These are phyloP conservation scores for Cavia aperea DNA, from an alignment of 2,113 vertebrate genomes.

Conservation along the genomic window DNA sequence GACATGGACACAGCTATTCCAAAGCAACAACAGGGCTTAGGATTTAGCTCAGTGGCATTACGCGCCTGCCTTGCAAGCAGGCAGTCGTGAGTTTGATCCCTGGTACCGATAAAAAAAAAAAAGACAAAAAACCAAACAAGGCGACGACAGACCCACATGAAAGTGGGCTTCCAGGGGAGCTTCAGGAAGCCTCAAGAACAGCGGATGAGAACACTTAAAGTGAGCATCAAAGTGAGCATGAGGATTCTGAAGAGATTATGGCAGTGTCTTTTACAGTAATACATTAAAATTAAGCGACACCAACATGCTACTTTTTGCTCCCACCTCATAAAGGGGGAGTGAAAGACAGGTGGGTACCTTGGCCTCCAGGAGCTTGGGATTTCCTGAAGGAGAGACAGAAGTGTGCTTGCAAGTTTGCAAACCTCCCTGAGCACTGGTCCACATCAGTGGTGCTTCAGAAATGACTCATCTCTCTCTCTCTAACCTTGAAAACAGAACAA, in stretches of 20 bases:
- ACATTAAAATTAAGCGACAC: not conserved
- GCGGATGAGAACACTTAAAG: no score
- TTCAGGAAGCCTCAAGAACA: not conserved
- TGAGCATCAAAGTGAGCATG: not conserved
- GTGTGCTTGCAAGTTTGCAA: not conserved
- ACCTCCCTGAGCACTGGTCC: no score
- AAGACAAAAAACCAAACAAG: no score
- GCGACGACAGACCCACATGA: not conserved
- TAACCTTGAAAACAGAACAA: not conserved
- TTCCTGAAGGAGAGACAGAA: not conserved
- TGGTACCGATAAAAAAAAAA: no score
- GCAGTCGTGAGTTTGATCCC: no score
- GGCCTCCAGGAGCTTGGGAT: not conserved
- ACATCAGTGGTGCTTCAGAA: conserved; percentile 10
- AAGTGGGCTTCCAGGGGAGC: not conserved
- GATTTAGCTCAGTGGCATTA: no score
- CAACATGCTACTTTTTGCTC: not conserved
- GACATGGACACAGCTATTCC: not conserved
- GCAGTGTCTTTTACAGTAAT: not conserved
- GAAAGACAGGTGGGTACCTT: not conserved
- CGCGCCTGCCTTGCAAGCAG: no score
- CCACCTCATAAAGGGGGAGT: not conserved
- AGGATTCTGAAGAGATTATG: not conserved
- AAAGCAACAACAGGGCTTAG: not conserved
- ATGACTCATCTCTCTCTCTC: not conserved